phyloP scores from a whole-genome alignment of 2,888 invertebrate genomes.

The Caenorhabditis wallacei region DNA sequence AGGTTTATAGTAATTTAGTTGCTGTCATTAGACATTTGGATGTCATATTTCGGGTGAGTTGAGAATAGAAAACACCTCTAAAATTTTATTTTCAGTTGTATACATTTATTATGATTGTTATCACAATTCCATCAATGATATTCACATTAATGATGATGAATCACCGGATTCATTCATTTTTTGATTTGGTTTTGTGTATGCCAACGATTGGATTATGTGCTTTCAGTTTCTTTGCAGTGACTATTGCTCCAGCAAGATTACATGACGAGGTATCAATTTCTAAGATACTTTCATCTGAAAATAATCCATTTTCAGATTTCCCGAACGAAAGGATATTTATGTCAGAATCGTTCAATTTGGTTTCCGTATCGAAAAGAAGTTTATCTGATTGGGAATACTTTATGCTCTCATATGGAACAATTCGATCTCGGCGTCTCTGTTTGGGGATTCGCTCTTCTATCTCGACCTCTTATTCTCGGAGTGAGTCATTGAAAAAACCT shows the following conservation, averaged over 20 bases:
- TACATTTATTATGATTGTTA: conserved; percentile 71
- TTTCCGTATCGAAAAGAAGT: conserved; percentile 71
- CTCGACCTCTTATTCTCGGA: conserved; percentile 71
- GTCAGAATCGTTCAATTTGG: conserved; percentile 73
- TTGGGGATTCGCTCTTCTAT: conserved; percentile 75
- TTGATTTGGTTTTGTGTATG: conserved; percentile 68
- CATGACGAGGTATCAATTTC: conserved; percentile 63
- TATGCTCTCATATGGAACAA: conserved; percentile 74
- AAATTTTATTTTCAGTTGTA: conserved; percentile 58
- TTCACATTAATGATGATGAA: conserved; percentile 75
- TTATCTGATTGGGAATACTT: conserved; percentile 69
- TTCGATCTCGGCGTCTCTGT: conserved; percentile 75
- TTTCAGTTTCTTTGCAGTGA: conserved; percentile 70
- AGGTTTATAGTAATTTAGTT: conserved; percentile 64
- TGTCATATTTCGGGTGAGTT: conserved; percentile 64
- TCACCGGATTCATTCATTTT: conserved; percentile 62
- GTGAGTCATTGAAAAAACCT: conserved; percentile 46
- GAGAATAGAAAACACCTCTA: background rate
- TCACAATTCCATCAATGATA: conserved; percentile 67
- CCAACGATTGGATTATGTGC: conserved; percentile 69
- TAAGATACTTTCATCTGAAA: background rate
- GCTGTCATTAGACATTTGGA: conserved; percentile 68
- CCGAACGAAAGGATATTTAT: conserved; percentile 68
- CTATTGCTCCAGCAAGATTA: conserved; percentile 69
- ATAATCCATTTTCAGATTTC: conserved; percentile 86